These are phyloP conservation scores for Rotaria socialis DNA, from an alignment of 2,888 invertebrate species.

Conservation along the genomic window DNA sequence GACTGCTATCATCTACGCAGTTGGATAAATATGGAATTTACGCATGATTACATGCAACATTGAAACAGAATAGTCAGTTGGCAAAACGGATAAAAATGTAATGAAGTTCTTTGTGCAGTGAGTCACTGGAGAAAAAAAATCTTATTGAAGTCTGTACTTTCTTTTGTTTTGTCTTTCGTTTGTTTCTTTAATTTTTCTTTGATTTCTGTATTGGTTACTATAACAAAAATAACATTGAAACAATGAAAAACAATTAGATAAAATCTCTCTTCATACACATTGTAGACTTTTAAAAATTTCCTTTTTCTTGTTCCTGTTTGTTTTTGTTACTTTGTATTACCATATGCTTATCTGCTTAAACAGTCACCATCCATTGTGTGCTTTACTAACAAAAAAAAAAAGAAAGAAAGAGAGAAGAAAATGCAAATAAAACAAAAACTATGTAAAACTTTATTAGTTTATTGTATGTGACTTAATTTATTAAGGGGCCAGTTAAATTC, in stretches of 20 bases:
- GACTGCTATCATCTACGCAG: background rate
- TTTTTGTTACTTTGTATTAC: conserved; percentile 4
- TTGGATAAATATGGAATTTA: background rate
- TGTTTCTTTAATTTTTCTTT: conserved; percentile 11
- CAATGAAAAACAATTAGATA: background rate
- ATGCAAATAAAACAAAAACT: background rate
- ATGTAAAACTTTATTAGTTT: background rate
- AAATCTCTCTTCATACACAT: background rate
- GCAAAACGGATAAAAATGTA: background rate
- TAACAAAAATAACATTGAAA: background rate
- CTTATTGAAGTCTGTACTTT: background rate
- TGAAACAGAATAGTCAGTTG: background rate
- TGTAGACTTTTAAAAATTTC: background rate
- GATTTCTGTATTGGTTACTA: background rate
- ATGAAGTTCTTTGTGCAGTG: background rate
- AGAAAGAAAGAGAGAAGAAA: background rate
- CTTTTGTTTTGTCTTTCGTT: conserved; percentile 1
- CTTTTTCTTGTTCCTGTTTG: background rate
- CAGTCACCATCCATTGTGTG: background rate
- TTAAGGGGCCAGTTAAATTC: too few species aligned
- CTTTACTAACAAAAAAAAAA: background rate
- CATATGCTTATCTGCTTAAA: conserved; percentile 12
- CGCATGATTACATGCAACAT: background rate
- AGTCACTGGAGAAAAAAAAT: background rate
- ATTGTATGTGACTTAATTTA: too few species aligned